Conservation (phyloP, 2,797 vertebrate species). For the Clarias laeviceps region DNA sequence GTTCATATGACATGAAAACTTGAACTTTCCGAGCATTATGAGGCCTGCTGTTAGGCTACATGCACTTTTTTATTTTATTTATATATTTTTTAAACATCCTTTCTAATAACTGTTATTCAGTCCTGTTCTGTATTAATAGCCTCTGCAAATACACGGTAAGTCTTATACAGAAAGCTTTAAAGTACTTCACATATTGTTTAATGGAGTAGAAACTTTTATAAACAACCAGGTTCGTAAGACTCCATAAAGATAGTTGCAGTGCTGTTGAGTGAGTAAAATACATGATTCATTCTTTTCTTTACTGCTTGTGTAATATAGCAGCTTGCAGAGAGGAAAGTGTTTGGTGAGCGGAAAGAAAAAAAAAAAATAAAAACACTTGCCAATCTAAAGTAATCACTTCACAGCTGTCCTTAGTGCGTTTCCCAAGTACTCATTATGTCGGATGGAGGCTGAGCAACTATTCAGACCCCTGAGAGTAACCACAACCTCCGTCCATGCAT, state of each 20-base stretch:
- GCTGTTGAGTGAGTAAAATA: constrained; percentile 21
- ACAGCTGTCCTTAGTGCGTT: constrained; percentile 26
- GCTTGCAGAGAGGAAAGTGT: constrained; percentile 25
- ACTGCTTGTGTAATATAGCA: constrained; percentile 29
- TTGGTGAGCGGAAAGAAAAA: neutral
- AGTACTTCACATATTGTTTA: constrained; percentile 1
- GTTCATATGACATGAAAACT: neutral
- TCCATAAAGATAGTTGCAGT: constrained; percentile 13
- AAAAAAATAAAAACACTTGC: constrained; percentile 1
- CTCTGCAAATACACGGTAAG: neutral
- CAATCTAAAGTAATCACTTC: constrained; percentile 48
- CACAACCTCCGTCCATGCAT: constrained; percentile 20
- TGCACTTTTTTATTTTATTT: neutral
- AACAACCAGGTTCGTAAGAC: neutral
- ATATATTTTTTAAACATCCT: neutral
- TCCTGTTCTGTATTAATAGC: neutral
- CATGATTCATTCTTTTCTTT: constrained; percentile 27
- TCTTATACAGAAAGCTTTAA: neutral
- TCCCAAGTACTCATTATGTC: constrained; percentile 35
- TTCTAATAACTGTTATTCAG: constrained; percentile 20
- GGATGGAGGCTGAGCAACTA: constrained; percentile 25
- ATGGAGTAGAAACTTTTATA: constrained; percentile 26
- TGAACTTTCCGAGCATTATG: neutral
- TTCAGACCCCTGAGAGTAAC: constrained; percentile 25
- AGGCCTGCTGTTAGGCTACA: neutral